Percentiles rank a stretch among this genome's conserved stretches.
Evolutionary conservation across 2,797 vertebrate genomes (phyloP).

Genomic region (Smutsia temminckii): DNA sequence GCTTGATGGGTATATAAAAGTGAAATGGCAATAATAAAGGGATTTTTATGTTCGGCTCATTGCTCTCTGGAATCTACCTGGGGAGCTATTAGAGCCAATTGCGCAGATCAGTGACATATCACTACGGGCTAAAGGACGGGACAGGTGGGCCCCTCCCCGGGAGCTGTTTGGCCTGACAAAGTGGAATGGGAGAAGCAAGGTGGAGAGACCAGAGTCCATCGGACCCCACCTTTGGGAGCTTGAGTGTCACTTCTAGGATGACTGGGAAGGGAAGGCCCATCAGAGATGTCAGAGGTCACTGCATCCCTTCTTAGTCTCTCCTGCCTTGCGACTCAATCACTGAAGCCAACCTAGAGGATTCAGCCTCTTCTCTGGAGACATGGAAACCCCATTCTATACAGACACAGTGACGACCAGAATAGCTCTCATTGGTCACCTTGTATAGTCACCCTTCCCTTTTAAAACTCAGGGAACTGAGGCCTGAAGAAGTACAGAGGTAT

Average conservation of each 20-base stretch:
- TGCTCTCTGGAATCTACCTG: conserved; percentile 83
- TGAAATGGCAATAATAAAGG: conserved; percentile 88
- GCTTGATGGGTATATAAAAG: conserved; percentile 90
- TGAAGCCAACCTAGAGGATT: not conserved
- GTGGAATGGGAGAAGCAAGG: not conserved
- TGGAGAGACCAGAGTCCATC: not conserved
- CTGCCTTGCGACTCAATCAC: not conserved
- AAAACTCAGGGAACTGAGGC: not conserved
- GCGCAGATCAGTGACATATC: conserved; percentile 78
- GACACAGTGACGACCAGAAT: not conserved
- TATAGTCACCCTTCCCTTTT: not conserved
- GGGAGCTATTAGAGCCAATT: conserved; percentile 81
- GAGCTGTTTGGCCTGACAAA: not conserved
- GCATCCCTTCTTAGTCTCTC: not conserved
- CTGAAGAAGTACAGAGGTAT: not conserved
- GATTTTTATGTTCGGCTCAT: conserved; percentile 87
- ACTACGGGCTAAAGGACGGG: conserved; percentile 73
- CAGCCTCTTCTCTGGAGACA: not conserved
- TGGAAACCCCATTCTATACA: not conserved
- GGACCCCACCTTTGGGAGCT: not conserved
- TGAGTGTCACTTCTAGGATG: not conserved
- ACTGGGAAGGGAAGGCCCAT: not conserved
- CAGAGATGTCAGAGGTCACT: not conserved
- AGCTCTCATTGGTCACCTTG: not conserved
- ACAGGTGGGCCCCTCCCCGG: conserved; percentile 25